phyloP scores from a whole-genome alignment of 2,113 vertebrate species.

The Petroica traversi region DNA sequence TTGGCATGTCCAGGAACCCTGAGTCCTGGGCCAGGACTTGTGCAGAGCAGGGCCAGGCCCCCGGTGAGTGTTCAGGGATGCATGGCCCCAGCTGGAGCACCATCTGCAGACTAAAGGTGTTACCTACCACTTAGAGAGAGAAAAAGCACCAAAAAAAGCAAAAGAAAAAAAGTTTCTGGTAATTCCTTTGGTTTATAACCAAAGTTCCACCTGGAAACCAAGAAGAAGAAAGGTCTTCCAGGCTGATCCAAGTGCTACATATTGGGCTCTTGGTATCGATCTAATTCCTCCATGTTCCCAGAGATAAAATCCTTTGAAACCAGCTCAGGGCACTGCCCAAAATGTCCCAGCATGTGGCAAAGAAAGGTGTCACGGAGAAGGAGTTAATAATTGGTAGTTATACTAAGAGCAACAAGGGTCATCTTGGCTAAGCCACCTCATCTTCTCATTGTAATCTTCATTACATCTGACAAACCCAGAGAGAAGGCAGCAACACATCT shows the following conservation, averaged over 20 bases:
- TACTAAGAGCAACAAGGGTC: not conserved
- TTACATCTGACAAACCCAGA: not conserved
- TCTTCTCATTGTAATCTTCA: not conserved
- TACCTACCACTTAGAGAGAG: not conserved
- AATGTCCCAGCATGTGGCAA: not conserved
- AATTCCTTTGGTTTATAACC: not conserved
- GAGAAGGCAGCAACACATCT: not conserved
- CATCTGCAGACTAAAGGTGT: not conserved
- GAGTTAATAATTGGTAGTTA: not conserved
- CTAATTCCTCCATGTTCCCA: not conserved
- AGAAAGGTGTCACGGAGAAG: not conserved
- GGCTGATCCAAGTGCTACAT: not conserved
- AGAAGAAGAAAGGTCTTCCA: not conserved
- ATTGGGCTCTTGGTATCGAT: rapidly evolving
- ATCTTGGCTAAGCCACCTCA: not conserved
- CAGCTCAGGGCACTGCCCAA: not conserved
- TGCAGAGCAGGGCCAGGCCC: not conserved
- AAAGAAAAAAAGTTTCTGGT: not conserved
- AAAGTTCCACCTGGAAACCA: not conserved
- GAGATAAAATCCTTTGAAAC: not conserved
- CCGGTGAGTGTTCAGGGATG: rapidly evolving
- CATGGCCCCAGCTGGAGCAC: rapidly evolving
- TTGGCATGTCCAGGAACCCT: not conserved
- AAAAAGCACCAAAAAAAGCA: not conserved
- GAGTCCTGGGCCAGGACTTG: rapidly evolving